phyloP scores from a whole-genome alignment of 1,140 invertebrate species.

The Cryptotermes secundus region DNA sequence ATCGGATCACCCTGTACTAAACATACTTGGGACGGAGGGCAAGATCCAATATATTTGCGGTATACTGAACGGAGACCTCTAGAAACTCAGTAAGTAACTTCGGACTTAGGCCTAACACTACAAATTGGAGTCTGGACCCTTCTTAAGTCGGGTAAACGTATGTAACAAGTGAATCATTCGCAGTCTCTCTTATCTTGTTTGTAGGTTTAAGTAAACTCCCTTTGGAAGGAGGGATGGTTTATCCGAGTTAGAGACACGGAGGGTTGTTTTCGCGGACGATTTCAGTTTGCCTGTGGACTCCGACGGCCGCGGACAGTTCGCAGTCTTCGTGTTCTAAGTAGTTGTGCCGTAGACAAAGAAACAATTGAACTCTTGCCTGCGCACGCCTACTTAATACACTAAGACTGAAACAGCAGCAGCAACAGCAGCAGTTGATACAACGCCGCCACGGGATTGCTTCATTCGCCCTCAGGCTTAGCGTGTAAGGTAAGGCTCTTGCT shows the following conservation, averaged over 20 bases:
- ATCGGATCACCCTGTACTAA: no score
- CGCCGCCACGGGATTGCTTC: no score
- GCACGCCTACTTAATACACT: slow-evolving; percentile 25
- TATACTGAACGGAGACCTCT: no score
- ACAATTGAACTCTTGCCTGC: not conserved
- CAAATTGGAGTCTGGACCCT: not conserved
- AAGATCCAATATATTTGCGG: no score
- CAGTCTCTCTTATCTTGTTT: not conserved
- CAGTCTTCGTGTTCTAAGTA: slow-evolving; percentile 18
- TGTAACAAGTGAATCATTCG: not conserved
- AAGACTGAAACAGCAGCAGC: not conserved
- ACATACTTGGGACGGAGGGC: no score
- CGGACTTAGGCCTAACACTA: not conserved
- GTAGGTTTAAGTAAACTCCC: not conserved
- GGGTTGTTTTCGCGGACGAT: not conserved
- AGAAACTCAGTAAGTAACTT: no score
- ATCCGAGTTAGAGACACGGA: not conserved
- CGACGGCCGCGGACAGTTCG: not conserved
- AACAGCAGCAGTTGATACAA: no score
- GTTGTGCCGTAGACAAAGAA: slow-evolving; percentile 12
- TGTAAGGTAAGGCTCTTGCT: no score
- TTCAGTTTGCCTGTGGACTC: not conserved
- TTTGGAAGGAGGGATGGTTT: not conserved
- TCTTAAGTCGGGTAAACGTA: not conserved
- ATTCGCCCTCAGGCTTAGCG: no score